These are phyloP conservation scores for Agrenia bidenticulata DNA, from an alignment of 2,888 invertebrate genomes.

Conservation along the genomic window DNA sequence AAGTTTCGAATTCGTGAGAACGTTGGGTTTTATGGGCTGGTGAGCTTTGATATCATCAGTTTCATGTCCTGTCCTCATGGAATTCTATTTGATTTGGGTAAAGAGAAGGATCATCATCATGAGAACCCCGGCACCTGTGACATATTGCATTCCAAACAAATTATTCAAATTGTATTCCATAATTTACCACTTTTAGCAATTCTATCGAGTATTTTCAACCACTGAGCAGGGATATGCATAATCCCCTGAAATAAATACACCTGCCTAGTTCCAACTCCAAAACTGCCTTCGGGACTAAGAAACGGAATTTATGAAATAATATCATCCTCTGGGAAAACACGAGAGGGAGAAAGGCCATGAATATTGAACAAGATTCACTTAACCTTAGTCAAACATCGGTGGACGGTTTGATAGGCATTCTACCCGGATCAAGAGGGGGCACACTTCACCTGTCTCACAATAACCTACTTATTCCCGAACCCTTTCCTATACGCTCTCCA, in stretches of 20 bases:
- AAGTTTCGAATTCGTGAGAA: not conserved
- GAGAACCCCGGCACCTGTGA: constrained; percentile 49
- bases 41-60: too few species aligned
- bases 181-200: constrained; percentile 24
- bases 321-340: not conserved
- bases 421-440: not conserved
- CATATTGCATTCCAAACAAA: constrained; percentile 45
- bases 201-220: not conserved
- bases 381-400: not conserved
- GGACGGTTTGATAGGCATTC: not conserved
- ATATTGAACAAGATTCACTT: not conserved
- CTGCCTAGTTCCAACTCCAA: not conserved
- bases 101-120: constrained; percentile 14
- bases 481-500: not conserved
- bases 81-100: too few species aligned
- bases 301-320: too few species aligned
- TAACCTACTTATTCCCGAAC: not conserved
- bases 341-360: not conserved
- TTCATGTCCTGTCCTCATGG: too few species aligned
- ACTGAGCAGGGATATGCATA: not conserved
- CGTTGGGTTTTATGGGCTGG: not conserved
- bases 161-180: constrained; percentile 49
- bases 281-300: too few species aligned
- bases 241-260: not conserved
- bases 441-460: constrained; percentile 10